Conservation (phyloP, 1,140 invertebrate species). For the Dinothrombium tinctorium region DNA sequence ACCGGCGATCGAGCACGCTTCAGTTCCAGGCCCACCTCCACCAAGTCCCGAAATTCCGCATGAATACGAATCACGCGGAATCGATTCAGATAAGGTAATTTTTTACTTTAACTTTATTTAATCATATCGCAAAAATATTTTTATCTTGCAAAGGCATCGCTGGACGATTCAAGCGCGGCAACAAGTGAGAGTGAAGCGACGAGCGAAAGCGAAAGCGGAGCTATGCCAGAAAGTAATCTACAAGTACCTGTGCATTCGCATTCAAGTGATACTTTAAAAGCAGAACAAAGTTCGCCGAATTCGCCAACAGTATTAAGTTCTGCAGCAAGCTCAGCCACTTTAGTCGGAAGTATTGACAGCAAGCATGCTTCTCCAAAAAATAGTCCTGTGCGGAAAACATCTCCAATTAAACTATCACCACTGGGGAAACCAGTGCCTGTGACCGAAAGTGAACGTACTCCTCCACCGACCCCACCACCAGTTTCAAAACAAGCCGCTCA, state of each 20-base stretch:
- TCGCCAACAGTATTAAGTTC: conserved; percentile 45
- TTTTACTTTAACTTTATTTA: background rate
- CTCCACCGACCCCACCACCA: conserved; percentile 12
- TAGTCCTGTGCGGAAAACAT: conserved; percentile 8
- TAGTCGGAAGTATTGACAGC: conserved; percentile 27
- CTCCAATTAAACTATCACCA: conserved; percentile 10
- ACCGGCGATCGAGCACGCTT: conserved; percentile 7
- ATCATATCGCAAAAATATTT: no score
- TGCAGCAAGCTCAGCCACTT: conserved; percentile 26
- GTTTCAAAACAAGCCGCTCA: conserved; percentile 4
- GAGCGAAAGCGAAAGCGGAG: background rate
- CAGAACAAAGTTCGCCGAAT: conserved; percentile 28
- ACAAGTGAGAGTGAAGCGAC: conserved; percentile 10
- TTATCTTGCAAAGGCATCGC: background rate
- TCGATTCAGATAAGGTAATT: background rate
- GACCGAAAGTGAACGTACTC: conserved; percentile 7
- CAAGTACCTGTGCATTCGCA: conserved; percentile 32
- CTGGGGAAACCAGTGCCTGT: background rate
- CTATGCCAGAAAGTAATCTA: background rate
- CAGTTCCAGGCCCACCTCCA: conserved; percentile 15
- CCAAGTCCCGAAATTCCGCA: conserved; percentile 15
- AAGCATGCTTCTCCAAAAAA: conserved; percentile 10
- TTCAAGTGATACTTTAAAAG: conserved; percentile 27
- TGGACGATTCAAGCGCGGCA: background rate
- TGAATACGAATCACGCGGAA: background rate